phyloP scores from a whole-genome alignment of 2,113 vertebrate genomes.

The Falcunculus frontatus region DNA sequence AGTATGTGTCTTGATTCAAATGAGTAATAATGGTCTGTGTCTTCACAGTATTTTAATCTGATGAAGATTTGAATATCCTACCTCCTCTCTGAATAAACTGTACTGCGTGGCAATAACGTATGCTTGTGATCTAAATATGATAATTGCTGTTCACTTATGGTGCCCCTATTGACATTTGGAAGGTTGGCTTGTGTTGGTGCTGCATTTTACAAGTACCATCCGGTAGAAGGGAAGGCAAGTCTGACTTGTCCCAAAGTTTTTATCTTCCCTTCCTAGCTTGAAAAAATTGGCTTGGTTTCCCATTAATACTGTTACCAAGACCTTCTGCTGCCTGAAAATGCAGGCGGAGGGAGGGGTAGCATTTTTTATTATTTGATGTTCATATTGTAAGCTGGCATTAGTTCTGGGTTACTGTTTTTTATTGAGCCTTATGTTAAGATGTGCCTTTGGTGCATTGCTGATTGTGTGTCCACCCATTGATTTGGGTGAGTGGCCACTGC shows the following conservation, averaged over 20 bases:
- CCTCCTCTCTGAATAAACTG: conserved; percentile 3
- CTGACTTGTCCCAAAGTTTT: neutral
- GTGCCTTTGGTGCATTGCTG: neutral
- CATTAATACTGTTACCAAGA: neutral
- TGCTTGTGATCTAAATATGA: neutral
- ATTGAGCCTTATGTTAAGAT: neutral
- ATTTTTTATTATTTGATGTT: neutral
- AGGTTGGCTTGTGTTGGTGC: neutral
- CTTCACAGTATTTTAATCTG: conserved; percentile 38
- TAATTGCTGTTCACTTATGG: neutral
- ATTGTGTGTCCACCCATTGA: neutral
- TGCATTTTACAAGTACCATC: neutral
- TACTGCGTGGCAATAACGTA: neutral
- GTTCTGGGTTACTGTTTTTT: neutral
- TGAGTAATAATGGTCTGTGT: neutral
- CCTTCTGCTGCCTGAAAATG: neutral
- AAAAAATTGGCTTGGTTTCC: neutral
- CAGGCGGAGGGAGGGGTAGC: neutral
- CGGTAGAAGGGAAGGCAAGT: neutral
- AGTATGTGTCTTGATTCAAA: conserved; percentile 20
- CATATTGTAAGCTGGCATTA: neutral
- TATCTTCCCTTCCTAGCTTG: neutral
- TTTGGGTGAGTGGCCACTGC: neutral
- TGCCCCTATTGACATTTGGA: neutral
- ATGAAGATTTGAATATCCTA: neutral